Conservation (phyloP, 2,113 vertebrate genomes). For the Natator depressus region DNA sequence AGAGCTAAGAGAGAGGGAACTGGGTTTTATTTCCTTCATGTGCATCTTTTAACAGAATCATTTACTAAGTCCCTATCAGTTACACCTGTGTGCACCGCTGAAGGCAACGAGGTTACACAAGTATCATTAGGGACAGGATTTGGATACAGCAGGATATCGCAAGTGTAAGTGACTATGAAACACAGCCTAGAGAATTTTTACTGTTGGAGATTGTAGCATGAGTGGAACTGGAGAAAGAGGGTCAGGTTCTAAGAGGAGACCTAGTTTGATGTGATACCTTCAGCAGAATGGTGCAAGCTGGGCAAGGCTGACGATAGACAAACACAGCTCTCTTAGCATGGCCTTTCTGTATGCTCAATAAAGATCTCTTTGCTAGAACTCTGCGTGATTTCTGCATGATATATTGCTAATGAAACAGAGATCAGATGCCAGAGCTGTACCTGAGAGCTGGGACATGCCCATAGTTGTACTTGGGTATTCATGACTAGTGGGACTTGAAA, state of each 20-base stretch:
- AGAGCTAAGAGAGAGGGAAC: background rate
- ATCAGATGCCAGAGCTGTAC: background rate
- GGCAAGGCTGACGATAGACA: background rate
- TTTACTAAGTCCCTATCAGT: background rate
- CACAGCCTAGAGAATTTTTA: background rate
- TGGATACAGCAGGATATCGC: background rate
- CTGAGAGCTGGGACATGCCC: background rate
- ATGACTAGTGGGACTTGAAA: background rate
- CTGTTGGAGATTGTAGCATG: background rate
- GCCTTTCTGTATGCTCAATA: background rate
- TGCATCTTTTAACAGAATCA: background rate
- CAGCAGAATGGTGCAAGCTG: background rate
- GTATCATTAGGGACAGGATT: background rate
- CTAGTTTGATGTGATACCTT: background rate
- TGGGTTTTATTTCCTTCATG: background rate
- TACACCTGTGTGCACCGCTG: fast-evolving
- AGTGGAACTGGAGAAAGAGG: background rate
- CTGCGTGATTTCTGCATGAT: fast-evolving
- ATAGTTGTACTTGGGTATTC: background rate
- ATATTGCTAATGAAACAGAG: fast-evolving
- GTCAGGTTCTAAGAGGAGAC: background rate
- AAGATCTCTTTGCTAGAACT: background rate
- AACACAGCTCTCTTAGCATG: fast-evolving
- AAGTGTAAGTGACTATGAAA: background rate
- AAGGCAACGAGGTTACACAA: fast-evolving